phyloP scores from a whole-genome alignment of 37 sponge, comb jelly and placozoan genomes.

The Tethya wilhelma region DNA sequence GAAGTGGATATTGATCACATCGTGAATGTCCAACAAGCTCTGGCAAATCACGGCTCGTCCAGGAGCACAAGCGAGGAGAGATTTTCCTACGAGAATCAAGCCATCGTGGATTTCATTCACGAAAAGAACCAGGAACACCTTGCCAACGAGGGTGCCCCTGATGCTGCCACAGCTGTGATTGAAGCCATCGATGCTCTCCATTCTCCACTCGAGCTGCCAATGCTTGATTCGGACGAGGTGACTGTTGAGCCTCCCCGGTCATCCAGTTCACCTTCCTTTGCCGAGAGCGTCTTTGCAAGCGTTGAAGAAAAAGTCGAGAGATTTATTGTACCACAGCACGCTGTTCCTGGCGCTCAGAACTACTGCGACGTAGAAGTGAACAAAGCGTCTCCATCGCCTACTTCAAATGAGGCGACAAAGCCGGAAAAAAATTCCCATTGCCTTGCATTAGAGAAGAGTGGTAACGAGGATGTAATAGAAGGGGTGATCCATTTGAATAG shows the following conservation, averaged over 20 bases:
- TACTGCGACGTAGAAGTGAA: constrained; percentile 15
- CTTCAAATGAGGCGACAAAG: neutral
- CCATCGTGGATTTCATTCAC: neutral
- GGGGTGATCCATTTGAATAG: neutral
- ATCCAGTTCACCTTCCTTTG: neutral
- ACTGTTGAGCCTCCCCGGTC: too few relatives aligned
- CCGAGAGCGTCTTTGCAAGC: neutral
- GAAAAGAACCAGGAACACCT: too few relatives aligned
- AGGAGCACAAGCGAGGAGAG: neutral
- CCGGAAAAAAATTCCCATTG: neutral
- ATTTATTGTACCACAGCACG: constrained; percentile 30
- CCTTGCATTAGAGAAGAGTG: neutral
- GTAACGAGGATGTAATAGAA: neutral
- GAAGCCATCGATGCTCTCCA: too few relatives aligned
- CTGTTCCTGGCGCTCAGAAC: constrained; percentile 14
- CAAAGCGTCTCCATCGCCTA: neutral
- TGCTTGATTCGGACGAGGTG: neutral
- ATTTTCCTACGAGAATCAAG: neutral
- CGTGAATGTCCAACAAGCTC: neutral
- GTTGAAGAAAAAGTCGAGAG: neutral
- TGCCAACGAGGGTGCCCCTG: too few relatives aligned
- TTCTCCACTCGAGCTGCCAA: too few relatives aligned
- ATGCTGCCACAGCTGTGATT: too few relatives aligned
- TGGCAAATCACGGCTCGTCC: neutral
- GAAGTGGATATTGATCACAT: constrained; percentile 21